A percentile compares a stretch with the other conserved stretches of the same genome.
Evolutionary conservation across 2,113 vertebrate genomes (phyloP).

Genomic region (Lathamus discolor): DNA sequence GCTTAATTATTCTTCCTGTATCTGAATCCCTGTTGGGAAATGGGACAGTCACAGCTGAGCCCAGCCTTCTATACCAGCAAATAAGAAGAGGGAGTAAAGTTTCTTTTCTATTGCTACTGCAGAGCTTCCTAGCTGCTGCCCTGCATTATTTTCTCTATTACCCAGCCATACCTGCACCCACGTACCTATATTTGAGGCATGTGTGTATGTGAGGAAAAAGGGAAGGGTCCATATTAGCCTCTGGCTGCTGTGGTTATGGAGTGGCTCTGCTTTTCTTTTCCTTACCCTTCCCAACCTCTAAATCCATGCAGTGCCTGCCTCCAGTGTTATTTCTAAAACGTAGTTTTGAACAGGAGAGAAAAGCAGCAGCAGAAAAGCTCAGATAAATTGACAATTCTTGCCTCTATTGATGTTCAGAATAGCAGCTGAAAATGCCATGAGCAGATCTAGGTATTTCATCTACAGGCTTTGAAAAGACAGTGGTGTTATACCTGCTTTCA

Average conservation of each 20-base stretch:
- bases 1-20: not conserved
- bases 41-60: not conserved
- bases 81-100: not conserved
- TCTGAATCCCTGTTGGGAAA: not conserved
- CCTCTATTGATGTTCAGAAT: conserved; percentile 9
- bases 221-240: not conserved
- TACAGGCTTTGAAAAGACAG: conserved; percentile 6
- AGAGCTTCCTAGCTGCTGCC: not conserved
- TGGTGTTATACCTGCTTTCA: not conserved
- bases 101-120: not conserved
- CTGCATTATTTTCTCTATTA: not conserved
- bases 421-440: not conserved
- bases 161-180: not conserved
- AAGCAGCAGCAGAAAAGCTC: not conserved
- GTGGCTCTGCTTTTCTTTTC: not conserved
- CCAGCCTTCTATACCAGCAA: not conserved
- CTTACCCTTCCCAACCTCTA: not conserved
- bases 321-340: conserved; percentile 2
- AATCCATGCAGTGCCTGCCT: conserved; percentile 4
- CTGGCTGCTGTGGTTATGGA: not conserved
- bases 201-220: not conserved
- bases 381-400: conserved; percentile 18
- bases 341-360: conserved; percentile 1
- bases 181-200: accelerated
- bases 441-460: conserved; percentile 2